Base-by-base conservation (phyloP, 2,113 vertebrate genomes). In the Dicaeum eximium region DNA sequence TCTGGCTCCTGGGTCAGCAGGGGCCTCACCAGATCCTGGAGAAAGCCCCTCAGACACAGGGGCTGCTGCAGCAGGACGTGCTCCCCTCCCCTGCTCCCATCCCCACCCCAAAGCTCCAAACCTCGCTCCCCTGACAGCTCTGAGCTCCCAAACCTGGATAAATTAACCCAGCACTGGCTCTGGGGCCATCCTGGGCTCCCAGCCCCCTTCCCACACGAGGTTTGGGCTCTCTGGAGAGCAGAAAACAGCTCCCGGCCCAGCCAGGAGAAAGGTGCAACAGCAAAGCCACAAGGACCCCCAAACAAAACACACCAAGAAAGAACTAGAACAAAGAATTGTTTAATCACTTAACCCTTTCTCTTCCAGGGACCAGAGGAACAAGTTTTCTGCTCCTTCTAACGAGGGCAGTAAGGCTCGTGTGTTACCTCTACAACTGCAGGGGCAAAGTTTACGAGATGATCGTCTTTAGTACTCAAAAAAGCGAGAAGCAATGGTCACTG, bases 301-400 rank as follows among this genome's bases (percentile, higher is more conserved):
- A 94, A 97, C 79, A 97, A 93, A 96, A 96, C 2, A 97, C 93
- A 95, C 95, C 91, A 69, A 86, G 83, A 90, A 89, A 89, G 86
- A 92, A 62, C 89, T 97, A 97, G 93, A 97, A 96, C 92, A 97
- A 97, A 96, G 94, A 95, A 80, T 60, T 90, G 91, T 98, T 98
- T 98, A 98, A 97, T 98, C 97, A 92, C 95, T 96, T 98, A 96
- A 98, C 97, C 97, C 97, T 96, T 98, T 98, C 97, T 98, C 97
- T 97, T 97, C 97, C 96, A 97, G 97, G 97, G 95, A 98, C 96
- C 97, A 80, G 97, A 98, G 97, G 97, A 98, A 97, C 97, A 98
- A 97, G 97, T 97, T 96, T 95, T 96, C 97, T 95, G 96, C 97
- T 96, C 97, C 97, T 97, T 96, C 95, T 97, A 94, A 97, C 4